phyloP scores from a whole-genome alignment of 2,113 vertebrate genomes.

The Dermatemys mawii region DNA sequence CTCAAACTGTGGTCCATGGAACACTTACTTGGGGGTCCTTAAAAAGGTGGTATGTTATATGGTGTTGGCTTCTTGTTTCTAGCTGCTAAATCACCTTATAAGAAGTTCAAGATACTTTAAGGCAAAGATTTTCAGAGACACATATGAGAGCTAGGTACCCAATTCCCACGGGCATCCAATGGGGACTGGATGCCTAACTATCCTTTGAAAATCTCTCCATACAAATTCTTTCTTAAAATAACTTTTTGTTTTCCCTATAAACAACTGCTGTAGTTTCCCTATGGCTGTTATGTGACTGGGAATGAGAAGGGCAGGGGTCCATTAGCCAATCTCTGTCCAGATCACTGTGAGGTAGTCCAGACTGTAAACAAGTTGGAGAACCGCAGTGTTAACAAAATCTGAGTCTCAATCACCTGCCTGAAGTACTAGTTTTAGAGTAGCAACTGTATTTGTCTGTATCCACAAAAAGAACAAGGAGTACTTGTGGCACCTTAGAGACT shows the following conservation, averaged over 20 bases:
- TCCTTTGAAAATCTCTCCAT: neutral
- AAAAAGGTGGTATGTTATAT: neutral
- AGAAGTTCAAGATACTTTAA: neutral
- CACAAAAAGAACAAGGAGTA: too few relatives aligned
- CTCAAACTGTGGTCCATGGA: neutral
- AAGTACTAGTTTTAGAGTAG: too few relatives aligned
- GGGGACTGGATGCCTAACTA: neutral
- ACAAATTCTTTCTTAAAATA: neutral
- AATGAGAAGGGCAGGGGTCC: neutral
- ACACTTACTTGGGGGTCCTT: rapidly evolving
- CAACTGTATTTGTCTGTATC: too few relatives aligned
- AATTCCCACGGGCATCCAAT: neutral
- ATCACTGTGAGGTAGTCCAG: neutral
- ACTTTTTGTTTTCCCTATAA: neutral
- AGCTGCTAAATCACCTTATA: neutral
- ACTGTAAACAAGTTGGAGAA: neutral
- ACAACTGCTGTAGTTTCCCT: neutral
- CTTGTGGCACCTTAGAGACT: too few relatives aligned
- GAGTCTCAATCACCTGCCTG: rapidly evolving
- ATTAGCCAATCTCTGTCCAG: neutral
- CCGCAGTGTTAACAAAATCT: neutral
- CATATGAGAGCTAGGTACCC: neutral
- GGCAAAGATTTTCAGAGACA: neutral
- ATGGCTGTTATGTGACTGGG: neutral
- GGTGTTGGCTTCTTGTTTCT: rapidly evolving